Evolutionary conservation across 2,113 vertebrate genomes (phyloP).

Genomic region (Taurulus bubalis): DNA sequence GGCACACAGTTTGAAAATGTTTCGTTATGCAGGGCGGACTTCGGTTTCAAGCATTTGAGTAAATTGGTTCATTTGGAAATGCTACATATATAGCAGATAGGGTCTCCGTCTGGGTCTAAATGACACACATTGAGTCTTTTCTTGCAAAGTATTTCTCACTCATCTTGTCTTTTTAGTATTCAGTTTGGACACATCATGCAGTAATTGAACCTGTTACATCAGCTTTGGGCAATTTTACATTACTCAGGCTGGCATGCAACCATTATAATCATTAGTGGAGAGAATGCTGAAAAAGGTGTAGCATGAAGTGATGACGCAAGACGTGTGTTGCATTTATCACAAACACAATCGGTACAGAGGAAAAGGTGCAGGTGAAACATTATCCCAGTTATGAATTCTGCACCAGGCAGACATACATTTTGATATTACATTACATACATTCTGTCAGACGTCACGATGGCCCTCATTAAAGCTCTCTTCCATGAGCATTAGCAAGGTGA

Average conservation of each 20-base stretch:
- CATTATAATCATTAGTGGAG: conserved; percentile 30
- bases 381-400: conserved; percentile 41
- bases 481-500: conserved; percentile 52
- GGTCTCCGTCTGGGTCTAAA: conserved; percentile 42
- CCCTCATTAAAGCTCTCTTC: conserved; percentile 53
- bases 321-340: conserved; percentile 32
- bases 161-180: conserved; percentile 50
- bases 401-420: not conserved
- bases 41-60: conserved; percentile 38
- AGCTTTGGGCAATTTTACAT: conserved; percentile 60
- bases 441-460: conserved; percentile 23
- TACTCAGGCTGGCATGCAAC: conserved; percentile 40
- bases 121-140: conserved; percentile 62
- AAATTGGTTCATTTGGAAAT: conserved; percentile 65
- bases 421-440: not conserved
- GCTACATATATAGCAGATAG: conserved; percentile 33
- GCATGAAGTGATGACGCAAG: conserved; percentile 2
- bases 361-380: conserved; percentile 10
- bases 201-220: conserved; percentile 66
- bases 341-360: not conserved
- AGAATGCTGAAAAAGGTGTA: conserved; percentile 4
- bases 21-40: conserved; percentile 48
- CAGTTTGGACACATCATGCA: conserved; percentile 35
- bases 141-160: conserved; percentile 48
- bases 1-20: conserved; percentile 50